A percentile compares a stretch with the other conserved stretches of the same genome.
Conservation (phyloP, 1,140 invertebrate species). For the Drosophila sp. region DNA sequence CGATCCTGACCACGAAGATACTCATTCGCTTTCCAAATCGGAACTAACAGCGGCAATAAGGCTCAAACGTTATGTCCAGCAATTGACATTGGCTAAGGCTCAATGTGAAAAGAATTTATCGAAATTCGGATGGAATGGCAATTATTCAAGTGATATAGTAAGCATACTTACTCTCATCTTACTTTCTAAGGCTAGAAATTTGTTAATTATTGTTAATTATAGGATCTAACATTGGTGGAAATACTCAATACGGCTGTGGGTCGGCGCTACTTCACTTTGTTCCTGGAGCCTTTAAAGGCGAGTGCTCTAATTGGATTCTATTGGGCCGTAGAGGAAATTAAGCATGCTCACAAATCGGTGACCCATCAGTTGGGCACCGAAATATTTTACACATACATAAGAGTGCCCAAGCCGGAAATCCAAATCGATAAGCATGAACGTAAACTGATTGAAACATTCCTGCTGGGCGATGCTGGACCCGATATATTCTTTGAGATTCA, state of each 20-base stretch:
- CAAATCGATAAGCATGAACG: slow-evolving; percentile 85
- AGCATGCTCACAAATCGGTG: slow-evolving; percentile 87
- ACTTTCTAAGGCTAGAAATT: neutral
- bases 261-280: slow-evolving; percentile 89
- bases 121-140: slow-evolving; percentile 90
- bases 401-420: slow-evolving; percentile 90
- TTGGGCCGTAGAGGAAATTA: slow-evolving; percentile 93
- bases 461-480: slow-evolving; percentile 91
- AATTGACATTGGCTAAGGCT: slow-evolving; percentile 92
- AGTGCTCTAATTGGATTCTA: slow-evolving; percentile 93
- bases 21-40: slow-evolving; percentile 85
- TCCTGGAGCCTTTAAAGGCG: slow-evolving; percentile 91
- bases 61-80: slow-evolving; percentile 90
- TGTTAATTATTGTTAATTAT: neutral
- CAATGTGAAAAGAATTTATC: slow-evolving; percentile 92
- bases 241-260: slow-evolving; percentile 89
- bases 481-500: slow-evolving; percentile 95
- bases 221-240: slow-evolving; percentile 86
- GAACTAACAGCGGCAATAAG: slow-evolving; percentile 89
- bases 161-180: neutral
- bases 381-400: slow-evolving; percentile 94
- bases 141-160: slow-evolving; percentile 85
- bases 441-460: slow-evolving; percentile 93
- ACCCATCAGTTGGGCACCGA: slow-evolving; percentile 95
- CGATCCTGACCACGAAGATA: slow-evolving; percentile 88